Base-by-base conservation (phyloP, 2,888 invertebrate genomes). In the Callyntrura guangdongensis region DNA sequence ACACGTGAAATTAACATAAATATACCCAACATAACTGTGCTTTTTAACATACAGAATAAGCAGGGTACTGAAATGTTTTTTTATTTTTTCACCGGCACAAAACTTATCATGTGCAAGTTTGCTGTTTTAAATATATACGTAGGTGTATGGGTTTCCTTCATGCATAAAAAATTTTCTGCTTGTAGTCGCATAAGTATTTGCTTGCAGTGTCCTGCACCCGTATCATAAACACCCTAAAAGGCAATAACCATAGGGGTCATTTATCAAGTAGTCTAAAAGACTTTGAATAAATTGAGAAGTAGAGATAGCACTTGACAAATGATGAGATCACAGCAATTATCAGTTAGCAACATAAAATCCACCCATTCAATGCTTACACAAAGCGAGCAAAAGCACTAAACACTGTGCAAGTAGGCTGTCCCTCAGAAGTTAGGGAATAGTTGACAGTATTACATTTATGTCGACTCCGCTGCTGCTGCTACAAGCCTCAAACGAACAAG, bases 231-330 rank as follows among this genome's bases (percentile, higher is more conserved):
- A n/a, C n/a, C n/a, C n/a, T n/a, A 36, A 36, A 36, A 36, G 36
- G 6, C 36, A 36, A 36, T 36, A 36, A 64, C 14, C 36, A 9
- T 12, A 9, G n/a, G 27, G 72, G 85, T 85, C 85, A 85, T 85
- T 85, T 85, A 72, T 85, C 85, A 85, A 85, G 84, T 22, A 12
- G 47, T 49, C n/a, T 36, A 67, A 67, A 77, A 74, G 74, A 49
- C 67, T 74, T 74, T 59, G 74, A 72, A 86, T 74, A 86, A 86
- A 74, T 77, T 86, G 77, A 77, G 74, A 67, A 72, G 17, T 56
- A 17, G 61, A 77, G 86, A 74, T 77, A 86, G 17, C 59, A 67
- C 53, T 81, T 87, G 87, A 81, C 81, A 87, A 87, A 87, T 87
- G 87, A 87, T 17, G 87, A 79, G 87, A 81, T 79, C 81, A 56